These are phyloP conservation scores for Automeris io DNA, from an alignment of 2,888 invertebrate species.

Conservation along the genomic window DNA sequence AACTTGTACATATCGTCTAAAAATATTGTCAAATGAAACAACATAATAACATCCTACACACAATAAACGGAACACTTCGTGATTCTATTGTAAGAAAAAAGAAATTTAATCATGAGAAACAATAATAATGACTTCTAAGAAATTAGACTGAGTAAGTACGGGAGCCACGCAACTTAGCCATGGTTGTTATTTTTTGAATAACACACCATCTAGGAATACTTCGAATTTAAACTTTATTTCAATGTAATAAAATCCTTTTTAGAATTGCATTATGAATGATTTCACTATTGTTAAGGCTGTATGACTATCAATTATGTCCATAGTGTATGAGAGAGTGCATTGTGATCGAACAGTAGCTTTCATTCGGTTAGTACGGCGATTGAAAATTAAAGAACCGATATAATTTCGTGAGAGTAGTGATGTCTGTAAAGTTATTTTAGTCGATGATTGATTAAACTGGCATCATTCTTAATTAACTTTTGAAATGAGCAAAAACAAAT, in stretches of 20 bases:
- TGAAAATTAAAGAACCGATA: constrained; percentile 76
- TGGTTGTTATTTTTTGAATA: constrained; percentile 62
- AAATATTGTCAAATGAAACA: constrained; percentile 39
- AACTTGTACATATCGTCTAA: constrained; percentile 11
- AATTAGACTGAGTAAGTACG: constrained; percentile 73
- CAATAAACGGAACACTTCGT: constrained; percentile 54
- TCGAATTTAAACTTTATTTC: constrained; percentile 27
- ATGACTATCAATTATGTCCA: constrained; percentile 74
- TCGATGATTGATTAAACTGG: not conserved
- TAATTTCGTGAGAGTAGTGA: constrained; percentile 65
- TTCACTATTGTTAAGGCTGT: constrained; percentile 71
- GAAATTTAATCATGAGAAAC: constrained; percentile 77
- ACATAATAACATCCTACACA: constrained; percentile 44
- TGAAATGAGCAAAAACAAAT: no score
- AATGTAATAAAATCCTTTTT: constrained; percentile 29
- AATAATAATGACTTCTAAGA: constrained; percentile 72
- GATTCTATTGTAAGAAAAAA: constrained; percentile 68
- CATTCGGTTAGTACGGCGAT: constrained; percentile 61
- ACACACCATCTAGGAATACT: constrained; percentile 20
- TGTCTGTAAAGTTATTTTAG: constrained; percentile 21
- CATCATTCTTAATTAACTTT: not conserved
- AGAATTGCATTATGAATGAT: constrained; percentile 33
- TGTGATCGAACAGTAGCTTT: constrained; percentile 73
- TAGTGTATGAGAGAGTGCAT: constrained; percentile 68
- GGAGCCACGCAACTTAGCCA: constrained; percentile 73